phyloP scores from a whole-genome alignment of 2,113 vertebrate species.

The Mystacornis crossleyi region DNA sequence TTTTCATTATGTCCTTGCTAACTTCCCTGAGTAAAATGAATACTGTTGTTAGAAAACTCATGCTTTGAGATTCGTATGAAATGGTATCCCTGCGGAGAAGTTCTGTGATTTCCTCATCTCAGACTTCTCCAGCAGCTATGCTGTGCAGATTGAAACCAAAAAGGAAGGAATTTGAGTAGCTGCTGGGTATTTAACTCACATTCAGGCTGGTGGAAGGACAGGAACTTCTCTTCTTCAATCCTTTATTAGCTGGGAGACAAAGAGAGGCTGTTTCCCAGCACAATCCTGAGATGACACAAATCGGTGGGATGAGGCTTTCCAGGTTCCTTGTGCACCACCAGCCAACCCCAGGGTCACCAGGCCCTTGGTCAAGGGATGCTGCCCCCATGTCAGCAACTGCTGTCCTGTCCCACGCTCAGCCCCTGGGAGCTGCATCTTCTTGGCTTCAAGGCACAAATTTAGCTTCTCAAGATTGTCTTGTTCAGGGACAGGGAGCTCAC shows the following conservation, averaged over 20 bases:
- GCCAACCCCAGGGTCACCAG: rapidly evolving
- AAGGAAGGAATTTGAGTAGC: neutral
- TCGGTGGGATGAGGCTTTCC: neutral
- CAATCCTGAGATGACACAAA: neutral
- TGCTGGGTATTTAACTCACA: neutral
- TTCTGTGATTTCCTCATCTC: neutral
- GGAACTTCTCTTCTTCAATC: neutral
- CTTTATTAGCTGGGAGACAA: neutral
- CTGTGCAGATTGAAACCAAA: neutral
- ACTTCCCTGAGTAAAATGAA: neutral
- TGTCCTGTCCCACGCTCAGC: neutral
- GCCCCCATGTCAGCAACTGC: neutral
- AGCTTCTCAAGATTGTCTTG: neutral
- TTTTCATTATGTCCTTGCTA: neutral
- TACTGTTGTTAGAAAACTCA: neutral
- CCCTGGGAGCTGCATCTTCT: neutral
- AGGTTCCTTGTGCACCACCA: neutral
- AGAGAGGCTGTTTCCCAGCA: neutral
- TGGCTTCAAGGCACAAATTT: neutral
- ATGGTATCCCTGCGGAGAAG: rapidly evolving
- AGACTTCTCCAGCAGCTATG: neutral
- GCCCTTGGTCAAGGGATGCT: neutral
- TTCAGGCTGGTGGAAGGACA: neutral
- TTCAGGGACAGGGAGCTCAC: neutral
- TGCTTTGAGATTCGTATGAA: neutral